A percentile compares a stretch with the other conserved stretches of the same genome.
phyloP scores from a whole-genome alignment of 2,113 vertebrate species.

The Psilopsiagon aymara region DNA sequence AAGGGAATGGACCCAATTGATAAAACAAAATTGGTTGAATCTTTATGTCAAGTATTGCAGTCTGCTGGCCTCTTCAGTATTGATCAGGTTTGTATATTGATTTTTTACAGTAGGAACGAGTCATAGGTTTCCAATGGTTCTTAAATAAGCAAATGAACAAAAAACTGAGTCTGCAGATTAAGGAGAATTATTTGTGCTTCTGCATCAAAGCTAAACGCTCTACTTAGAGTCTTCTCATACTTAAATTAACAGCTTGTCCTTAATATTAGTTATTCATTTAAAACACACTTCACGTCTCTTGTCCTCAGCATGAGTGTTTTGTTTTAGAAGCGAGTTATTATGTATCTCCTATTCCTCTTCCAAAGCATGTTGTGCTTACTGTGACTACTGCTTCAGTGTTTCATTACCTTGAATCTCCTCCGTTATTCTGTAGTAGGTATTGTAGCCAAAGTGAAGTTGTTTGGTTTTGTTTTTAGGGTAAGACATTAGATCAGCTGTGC shows the following conservation, averaged over 20 bases:
- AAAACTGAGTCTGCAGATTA: not conserved
- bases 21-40: constrained; percentile 98
- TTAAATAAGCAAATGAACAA: not conserved
- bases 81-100: constrained; percentile 85
- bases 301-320: not conserved
- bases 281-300: not conserved
- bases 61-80: constrained; percentile 95
- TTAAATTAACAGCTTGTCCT: not conserved
- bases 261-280: not conserved
- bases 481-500: not conserved
- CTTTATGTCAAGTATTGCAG: constrained; percentile 92
- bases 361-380: not conserved
- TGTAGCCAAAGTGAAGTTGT: not conserved
- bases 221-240: not conserved
- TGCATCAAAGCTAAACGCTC: not conserved
- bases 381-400: not conserved
- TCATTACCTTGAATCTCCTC: not conserved
- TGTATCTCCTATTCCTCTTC: not conserved
- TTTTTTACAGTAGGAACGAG: not conserved
- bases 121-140: not conserved
- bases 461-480: not conserved
- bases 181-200: not conserved
- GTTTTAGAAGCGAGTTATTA: not conserved
- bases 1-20: constrained; percentile 98
- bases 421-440: not conserved